Evolutionary conservation across 1,140 invertebrate species (phyloP).

Genomic region (Laupala kohalensis): DNA sequence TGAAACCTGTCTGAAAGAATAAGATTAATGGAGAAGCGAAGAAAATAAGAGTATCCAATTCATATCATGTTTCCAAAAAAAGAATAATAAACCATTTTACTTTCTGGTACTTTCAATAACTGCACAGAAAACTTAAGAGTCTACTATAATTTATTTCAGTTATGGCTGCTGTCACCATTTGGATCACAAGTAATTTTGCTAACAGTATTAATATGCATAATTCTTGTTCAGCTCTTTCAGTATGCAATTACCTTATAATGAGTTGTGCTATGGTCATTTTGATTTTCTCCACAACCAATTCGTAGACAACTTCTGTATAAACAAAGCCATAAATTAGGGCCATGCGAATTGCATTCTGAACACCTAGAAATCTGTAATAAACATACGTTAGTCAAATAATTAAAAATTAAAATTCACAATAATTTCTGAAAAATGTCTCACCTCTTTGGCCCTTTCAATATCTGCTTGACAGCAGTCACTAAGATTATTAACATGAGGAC

Average conservation of each 20-base stretch:
- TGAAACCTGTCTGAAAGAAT: too few species aligned
- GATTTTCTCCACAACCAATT: conserved; percentile 64
- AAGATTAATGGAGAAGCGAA: too few species aligned
- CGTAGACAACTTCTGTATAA: conserved; percentile 59
- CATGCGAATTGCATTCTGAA: conserved; percentile 44
- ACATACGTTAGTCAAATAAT: neutral
- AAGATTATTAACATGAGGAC: conserved; percentile 2
- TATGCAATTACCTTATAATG: conserved; percentile 49
- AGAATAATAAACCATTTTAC: neutral
- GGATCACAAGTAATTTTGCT: neutral
- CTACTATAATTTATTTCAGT: neutral
- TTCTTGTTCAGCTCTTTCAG: neutral
- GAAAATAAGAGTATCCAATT: neutral
- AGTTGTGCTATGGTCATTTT: conserved; percentile 60
- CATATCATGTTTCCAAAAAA: neutral
- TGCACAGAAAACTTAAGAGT: neutral
- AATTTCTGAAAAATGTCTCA: neutral
- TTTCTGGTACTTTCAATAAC: neutral
- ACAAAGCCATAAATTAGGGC: conserved; percentile 74
- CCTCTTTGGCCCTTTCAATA: conserved; percentile 3
- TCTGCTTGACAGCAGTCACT: neutral
- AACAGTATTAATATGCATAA: neutral
- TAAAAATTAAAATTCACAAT: neutral
- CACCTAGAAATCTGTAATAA: conserved; percentile 28
- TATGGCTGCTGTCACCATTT: neutral